These are phyloP conservation scores for Leuciscus idus DNA, from an alignment of 2,113 vertebrate genomes.

Conservation along the genomic window DNA sequence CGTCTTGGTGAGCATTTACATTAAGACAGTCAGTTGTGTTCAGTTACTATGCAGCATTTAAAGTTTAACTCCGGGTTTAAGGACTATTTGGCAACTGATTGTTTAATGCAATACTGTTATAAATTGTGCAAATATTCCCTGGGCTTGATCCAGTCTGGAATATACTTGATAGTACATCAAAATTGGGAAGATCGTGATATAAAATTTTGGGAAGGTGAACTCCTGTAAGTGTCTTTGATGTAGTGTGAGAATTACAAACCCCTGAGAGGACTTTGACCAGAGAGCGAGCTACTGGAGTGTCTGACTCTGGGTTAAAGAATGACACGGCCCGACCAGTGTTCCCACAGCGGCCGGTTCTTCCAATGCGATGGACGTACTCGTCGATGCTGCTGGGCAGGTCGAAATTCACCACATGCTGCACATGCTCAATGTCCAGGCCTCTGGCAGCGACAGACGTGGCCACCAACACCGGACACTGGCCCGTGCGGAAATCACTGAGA, in stretches of 20 bases:
- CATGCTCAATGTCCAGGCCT: constrained; percentile 92
- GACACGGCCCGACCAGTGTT: constrained; percentile 87
- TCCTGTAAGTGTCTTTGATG: background rate
- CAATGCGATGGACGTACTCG: constrained; percentile 95
- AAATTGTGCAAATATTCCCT: too few relatives aligned
- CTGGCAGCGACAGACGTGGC: constrained; percentile 94
- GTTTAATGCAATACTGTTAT: too few relatives aligned
- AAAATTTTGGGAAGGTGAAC: too few relatives aligned
- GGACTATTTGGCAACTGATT: too few relatives aligned
- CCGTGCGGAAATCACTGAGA: constrained; percentile 85
- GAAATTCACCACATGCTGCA: constrained; percentile 94
- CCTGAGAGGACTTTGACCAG: constrained; percentile 87
- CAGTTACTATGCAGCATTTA: too few relatives aligned
- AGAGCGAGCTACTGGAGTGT: constrained; percentile 78
- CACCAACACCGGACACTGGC: constrained; percentile 87
- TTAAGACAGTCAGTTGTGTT: too few relatives aligned
- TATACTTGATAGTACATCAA: too few relatives aligned
- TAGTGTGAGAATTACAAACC: constrained; percentile 72
- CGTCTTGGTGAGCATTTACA: too few relatives aligned
- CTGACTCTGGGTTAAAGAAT: constrained; percentile 82
- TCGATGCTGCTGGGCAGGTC: constrained; percentile 89
- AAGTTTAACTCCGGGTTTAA: too few relatives aligned
- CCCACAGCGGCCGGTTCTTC: constrained; percentile 93
- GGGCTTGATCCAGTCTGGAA: too few relatives aligned
- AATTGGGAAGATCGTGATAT: too few relatives aligned